These are phyloP conservation scores for Meandrina meandrites DNA, from an alignment of 92 coral and sea anemone genomes.

Conservation along the genomic window DNA sequence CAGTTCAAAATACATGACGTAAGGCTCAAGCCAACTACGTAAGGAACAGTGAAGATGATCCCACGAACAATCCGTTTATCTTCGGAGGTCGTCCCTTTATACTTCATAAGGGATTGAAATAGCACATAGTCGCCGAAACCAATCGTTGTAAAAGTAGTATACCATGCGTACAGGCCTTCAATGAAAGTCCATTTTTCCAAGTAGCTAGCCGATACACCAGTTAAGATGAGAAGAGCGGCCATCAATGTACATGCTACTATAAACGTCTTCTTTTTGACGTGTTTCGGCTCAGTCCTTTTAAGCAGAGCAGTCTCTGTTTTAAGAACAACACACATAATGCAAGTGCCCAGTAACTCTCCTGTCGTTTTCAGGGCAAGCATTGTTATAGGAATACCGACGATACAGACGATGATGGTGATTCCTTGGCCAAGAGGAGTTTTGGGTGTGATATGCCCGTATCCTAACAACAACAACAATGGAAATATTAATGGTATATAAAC, in stretches of 20 bases:
- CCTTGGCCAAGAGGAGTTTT: slow-evolving; percentile 33
- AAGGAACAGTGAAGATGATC: not conserved
- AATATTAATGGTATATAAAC: too few species aligned
- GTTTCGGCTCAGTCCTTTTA: not conserved
- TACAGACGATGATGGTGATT: slow-evolving; percentile 20
- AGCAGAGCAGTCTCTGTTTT: slow-evolving; percentile 28
- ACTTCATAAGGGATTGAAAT: not conserved
- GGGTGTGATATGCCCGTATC: slow-evolving; percentile 40
- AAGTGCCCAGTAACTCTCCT: slow-evolving; percentile 4
- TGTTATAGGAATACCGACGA: slow-evolving; percentile 27
- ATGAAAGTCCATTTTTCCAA: slow-evolving; percentile 3
- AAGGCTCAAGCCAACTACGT: not conserved
- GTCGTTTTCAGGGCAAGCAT: slow-evolving; percentile 32
- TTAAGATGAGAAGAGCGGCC: not conserved
- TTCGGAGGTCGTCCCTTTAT: not conserved
- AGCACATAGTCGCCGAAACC: slow-evolving; percentile 35
- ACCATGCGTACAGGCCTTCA: slow-evolving; percentile 38
- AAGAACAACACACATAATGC: not conserved
- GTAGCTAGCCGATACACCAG: not conserved
- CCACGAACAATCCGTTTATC: not conserved
- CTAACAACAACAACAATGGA: not conserved
- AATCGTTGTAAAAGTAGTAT: slow-evolving; percentile 24
- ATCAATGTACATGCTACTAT: not conserved
- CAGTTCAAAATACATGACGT: slow-evolving; percentile 2
- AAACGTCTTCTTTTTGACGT: slow-evolving; percentile 11